Evolutionary conservation across 2,113 vertebrate species (phyloP).

Genomic region (Agelaius phoeniceus): DNA sequence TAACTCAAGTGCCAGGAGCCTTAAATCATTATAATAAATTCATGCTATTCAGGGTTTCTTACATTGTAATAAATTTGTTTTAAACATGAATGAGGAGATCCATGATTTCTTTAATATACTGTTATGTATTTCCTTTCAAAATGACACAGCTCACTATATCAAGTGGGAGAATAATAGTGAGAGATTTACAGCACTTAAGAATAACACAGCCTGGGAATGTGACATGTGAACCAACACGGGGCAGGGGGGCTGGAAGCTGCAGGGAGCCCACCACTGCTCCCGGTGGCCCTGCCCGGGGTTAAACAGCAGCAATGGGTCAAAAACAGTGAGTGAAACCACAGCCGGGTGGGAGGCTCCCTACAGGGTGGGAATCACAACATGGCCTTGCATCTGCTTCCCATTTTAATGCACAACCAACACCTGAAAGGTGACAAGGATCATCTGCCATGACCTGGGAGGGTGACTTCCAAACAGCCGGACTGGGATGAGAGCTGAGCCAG

Average conservation of each 20-base stretch:
- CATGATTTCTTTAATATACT: slow-evolving; percentile 79
- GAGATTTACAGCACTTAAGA: slow-evolving; percentile 72
- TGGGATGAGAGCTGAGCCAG: too few relatives aligned
- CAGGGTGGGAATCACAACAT: neutral
- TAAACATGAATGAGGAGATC: slow-evolving; percentile 82
- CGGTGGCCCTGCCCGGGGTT: accelerated
- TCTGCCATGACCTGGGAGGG: neutral
- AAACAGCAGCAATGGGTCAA: accelerated
- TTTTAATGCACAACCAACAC: neutral
- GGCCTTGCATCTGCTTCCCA: neutral
- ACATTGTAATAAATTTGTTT: slow-evolving; percentile 81
- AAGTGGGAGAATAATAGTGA: slow-evolving; percentile 70
- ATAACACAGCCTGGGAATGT: slow-evolving; percentile 51
- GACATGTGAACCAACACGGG: neutral
- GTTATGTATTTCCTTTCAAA: slow-evolving; percentile 82
- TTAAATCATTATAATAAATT: slow-evolving; percentile 87
- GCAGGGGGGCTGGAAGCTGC: neutral
- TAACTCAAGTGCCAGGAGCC: slow-evolving; percentile 76
- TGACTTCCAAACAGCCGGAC: accelerated
- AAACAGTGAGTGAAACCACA: neutral
- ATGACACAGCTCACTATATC: slow-evolving; percentile 78
- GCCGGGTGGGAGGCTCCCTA: neutral
- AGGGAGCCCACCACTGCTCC: neutral
- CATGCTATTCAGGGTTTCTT: slow-evolving; percentile 78
- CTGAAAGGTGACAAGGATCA: accelerated